A percentile compares a stretch with the other conserved stretches of the same genome.
Evolutionary conservation across 2,888 invertebrate species (phyloP).

Genomic region (Leptinotarsa juncta): DNA sequence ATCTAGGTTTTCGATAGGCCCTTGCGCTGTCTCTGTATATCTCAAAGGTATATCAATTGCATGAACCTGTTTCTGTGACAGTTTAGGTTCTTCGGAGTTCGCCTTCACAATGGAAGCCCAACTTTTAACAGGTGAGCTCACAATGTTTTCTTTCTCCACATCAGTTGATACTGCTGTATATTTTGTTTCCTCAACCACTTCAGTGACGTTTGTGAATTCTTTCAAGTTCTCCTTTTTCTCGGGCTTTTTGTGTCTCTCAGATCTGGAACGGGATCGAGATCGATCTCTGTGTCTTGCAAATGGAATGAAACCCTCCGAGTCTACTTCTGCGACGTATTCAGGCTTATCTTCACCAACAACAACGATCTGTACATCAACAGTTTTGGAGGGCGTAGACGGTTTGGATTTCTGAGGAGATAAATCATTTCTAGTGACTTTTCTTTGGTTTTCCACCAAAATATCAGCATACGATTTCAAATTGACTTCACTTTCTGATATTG

Average conservation of each 20-base stretch:
- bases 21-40: neutral
- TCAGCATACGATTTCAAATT: conserved; percentile 41
- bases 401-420: conserved; percentile 26
- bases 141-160: conserved; percentile 10
- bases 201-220: conserved; percentile 15
- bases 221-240: conserved; percentile 17
- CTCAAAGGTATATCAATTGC: neutral
- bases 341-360: conserved; percentile 40
- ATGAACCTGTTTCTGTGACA: conserved; percentile 5
- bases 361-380: conserved; percentile 45
- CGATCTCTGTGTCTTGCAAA: conserved; percentile 46
- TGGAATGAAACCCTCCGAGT: conserved; percentile 56
- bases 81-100: conserved; percentile 20
- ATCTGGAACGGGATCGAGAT: conserved; percentile 56
- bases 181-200: neutral
- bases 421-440: conserved; percentile 26
- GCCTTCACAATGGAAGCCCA: conserved; percentile 47
- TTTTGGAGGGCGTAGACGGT: conserved; percentile 25
- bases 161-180: neutral
- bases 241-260: conserved; percentile 26
- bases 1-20: neutral
- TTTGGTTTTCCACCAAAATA: conserved; percentile 34
- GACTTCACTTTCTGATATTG: conserved; percentile 18
- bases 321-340: conserved; percentile 42
- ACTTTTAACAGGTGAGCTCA: conserved; percentile 28